phyloP scores from a whole-genome alignment of 2,888 invertebrate species.

The Ptychoptera contaminata region DNA sequence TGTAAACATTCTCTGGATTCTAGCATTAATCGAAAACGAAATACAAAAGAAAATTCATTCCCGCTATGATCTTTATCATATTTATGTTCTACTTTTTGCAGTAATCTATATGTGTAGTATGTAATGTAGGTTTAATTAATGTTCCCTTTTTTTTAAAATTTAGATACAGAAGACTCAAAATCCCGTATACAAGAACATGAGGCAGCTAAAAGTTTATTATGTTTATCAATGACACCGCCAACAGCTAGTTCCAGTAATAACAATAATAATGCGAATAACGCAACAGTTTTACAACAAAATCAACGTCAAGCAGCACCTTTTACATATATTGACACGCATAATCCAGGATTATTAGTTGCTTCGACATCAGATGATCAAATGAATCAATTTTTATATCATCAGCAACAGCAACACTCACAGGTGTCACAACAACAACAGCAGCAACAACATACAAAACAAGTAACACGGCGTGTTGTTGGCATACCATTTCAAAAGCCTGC shows the following conservation, averaged over 20 bases:
- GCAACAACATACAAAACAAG: slow-evolving; percentile 5
- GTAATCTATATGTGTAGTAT: too few relatives aligned
- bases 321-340: neutral
- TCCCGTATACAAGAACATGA: slow-evolving; percentile 67
- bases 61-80: too few relatives aligned
- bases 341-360: neutral
- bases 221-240: slow-evolving; percentile 44
- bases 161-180: slow-evolving; percentile 50
- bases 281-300: slow-evolving; percentile 12
- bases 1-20: too few relatives aligned
- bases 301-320: slow-evolving; percentile 4
- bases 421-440: neutral
- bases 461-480: slow-evolving; percentile 19
- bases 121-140: too few relatives aligned
- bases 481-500: slow-evolving; percentile 30
- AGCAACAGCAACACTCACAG: too few relatives aligned
- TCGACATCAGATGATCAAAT: neutral
- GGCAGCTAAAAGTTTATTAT: slow-evolving; percentile 67
- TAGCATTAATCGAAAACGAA: too few relatives aligned
- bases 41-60: too few relatives aligned
- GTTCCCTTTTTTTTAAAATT: slow-evolving; percentile 12
- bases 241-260: slow-evolving; percentile 18
- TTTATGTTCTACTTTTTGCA: too few relatives aligned
- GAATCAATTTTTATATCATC: too few relatives aligned
- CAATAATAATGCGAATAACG: too few relatives aligned